These are phyloP conservation scores for Onchidella celtica DNA, from an alignment of 2,888 invertebrate genomes.

Conservation along the genomic window DNA sequence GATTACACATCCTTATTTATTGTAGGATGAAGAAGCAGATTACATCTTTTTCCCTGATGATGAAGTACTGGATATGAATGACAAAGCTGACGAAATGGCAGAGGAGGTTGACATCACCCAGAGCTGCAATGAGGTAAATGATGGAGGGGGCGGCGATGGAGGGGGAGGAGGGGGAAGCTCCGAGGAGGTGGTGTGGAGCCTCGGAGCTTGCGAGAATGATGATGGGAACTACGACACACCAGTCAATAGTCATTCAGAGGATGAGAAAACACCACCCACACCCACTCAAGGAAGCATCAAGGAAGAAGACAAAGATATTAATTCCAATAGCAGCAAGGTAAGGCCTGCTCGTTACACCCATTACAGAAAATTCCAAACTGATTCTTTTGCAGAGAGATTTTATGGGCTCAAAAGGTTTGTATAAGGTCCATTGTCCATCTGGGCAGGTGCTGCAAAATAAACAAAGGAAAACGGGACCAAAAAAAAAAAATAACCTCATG, in stretches of 20 bases:
- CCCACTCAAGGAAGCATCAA: slow-evolving; percentile 24
- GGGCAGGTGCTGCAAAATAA: too few species aligned
- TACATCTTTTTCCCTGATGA: slow-evolving; percentile 49
- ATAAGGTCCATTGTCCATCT: too few species aligned
- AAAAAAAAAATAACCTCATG: too few species aligned
- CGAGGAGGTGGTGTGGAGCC: slow-evolving; percentile 5
- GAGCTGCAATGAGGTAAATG: not conserved
- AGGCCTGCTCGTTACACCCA: not conserved
- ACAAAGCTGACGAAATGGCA: slow-evolving; percentile 5
- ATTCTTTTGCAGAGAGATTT: too few species aligned
- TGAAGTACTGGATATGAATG: slow-evolving; percentile 17
- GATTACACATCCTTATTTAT: too few species aligned
- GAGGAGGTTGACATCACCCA: slow-evolving; percentile 30
- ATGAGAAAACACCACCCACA: slow-evolving; percentile 30
- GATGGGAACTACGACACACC: slow-evolving; percentile 44
- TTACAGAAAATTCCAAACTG: too few species aligned
- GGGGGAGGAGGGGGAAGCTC: slow-evolving; percentile 7
- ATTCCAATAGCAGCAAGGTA: slow-evolving; percentile 24
- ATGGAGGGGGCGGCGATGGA: slow-evolving; percentile 29
- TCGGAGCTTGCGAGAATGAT: slow-evolving; percentile 31
- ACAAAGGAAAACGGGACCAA: too few species aligned
- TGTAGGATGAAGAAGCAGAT: slow-evolving; percentile 54
- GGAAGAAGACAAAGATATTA: not conserved
- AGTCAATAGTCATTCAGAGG: slow-evolving; percentile 39
- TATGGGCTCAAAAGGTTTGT: too few species aligned